phyloP scores from a whole-genome alignment of 2,888 invertebrate genomes.

The Athalia cordata region DNA sequence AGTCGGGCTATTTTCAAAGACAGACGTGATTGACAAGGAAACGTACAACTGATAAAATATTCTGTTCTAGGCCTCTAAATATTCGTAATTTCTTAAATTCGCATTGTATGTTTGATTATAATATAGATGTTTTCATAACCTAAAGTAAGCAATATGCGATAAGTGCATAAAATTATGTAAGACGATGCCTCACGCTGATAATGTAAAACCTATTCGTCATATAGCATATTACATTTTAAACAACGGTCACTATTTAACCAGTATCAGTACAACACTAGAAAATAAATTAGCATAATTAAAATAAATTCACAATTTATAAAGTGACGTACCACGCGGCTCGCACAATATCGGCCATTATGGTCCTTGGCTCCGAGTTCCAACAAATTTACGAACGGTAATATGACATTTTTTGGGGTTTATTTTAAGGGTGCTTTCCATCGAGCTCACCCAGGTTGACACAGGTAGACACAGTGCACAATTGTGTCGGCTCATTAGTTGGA shows the following conservation, averaged over 20 bases:
- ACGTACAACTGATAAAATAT: not conserved
- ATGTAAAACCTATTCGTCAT: conserved; percentile 1
- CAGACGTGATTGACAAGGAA: not conserved
- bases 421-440: too few species aligned
- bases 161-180: conserved; percentile 29
- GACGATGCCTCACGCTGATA: conserved; percentile 6
- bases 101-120: not conserved
- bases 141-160: conserved; percentile 35
- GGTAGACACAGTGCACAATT: too few species aligned
- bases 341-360: conserved; percentile 37
- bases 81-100: not conserved
- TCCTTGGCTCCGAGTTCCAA: not conserved
- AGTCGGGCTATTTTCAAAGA: not conserved
- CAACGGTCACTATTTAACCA: not conserved
- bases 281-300: conserved; percentile 28
- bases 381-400: conserved; percentile 21
- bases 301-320: conserved; percentile 25
- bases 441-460: too few species aligned
- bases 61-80: not conserved
- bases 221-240: not conserved
- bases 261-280: not conserved
- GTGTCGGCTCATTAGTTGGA: too few species aligned
- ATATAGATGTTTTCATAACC: conserved; percentile 39
- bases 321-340: conserved; percentile 37
- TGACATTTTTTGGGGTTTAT: too few species aligned